phyloP scores from a whole-genome alignment of 2,888 invertebrate genomes.

The Lymantria monacha region DNA sequence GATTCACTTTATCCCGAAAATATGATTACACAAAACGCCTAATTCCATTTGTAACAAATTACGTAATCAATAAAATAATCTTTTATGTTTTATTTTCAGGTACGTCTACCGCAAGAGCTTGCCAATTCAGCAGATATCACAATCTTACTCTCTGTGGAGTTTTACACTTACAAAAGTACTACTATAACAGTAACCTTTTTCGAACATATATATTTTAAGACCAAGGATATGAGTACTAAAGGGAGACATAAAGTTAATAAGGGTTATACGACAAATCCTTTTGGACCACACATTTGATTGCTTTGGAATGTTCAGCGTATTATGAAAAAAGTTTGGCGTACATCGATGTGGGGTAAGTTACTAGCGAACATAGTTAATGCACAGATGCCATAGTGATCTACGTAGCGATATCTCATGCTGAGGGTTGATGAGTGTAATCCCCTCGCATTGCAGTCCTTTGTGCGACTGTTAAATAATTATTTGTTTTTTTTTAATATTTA shows the following conservation, averaged over 20 bases:
- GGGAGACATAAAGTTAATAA: constrained; percentile 34
- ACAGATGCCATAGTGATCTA: no score
- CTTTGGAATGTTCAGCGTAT: constrained; percentile 39
- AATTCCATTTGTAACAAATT: constrained; percentile 11
- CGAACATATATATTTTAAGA: constrained; percentile 7
- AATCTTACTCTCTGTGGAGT: not conserved
- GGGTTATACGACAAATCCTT: constrained; percentile 20
- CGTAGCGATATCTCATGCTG: no score
- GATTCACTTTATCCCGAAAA: no score
- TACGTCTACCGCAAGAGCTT: not conserved
- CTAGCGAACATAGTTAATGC: not conserved
- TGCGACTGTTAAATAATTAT: no score
- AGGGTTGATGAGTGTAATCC: not conserved
- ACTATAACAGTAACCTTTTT: constrained; percentile 6
- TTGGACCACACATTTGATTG: constrained; percentile 41
- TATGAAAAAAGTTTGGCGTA: constrained; percentile 44
- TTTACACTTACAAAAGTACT: constrained; percentile 1
- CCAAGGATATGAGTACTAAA: constrained; percentile 7
- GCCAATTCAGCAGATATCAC: not conserved
- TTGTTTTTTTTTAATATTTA: no score
- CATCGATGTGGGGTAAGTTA: constrained; percentile 11
- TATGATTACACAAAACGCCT: not conserved
- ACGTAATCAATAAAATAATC: not conserved
- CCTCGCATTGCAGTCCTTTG: no score
- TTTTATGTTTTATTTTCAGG: constrained; percentile 6